Evolutionary conservation across 2,888 invertebrate species (phyloP).

Genomic region (Cosmia pyralina): DNA sequence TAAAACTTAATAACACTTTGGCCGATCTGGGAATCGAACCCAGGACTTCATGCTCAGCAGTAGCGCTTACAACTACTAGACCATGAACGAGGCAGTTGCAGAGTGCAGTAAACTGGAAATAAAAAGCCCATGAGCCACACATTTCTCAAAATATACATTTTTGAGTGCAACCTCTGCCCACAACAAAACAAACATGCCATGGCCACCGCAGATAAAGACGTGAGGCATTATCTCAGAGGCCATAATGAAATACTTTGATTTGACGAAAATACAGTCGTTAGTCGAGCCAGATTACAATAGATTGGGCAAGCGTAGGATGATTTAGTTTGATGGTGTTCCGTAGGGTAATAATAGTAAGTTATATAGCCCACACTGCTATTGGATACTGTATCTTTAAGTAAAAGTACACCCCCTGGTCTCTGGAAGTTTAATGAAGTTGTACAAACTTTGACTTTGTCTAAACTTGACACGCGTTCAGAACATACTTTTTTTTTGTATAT

Average conservation of each 20-base stretch:
- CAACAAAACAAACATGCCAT: slow-evolving; percentile 26
- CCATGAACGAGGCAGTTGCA: too few species aligned
- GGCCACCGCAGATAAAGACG: slow-evolving; percentile 33
- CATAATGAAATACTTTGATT: slow-evolving; percentile 56
- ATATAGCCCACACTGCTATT: too few species aligned
- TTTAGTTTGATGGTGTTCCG: slow-evolving; percentile 32
- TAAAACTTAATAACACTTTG: too few species aligned
- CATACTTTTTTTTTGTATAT: not conserved
- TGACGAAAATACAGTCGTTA: slow-evolving; percentile 51
- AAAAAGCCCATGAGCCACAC: not conserved
- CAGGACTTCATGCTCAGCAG: too few species aligned
- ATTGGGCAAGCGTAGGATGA: slow-evolving; percentile 18
- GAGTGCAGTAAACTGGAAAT: not conserved
- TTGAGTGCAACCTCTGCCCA: slow-evolving; percentile 1
- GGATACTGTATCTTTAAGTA: not conserved
- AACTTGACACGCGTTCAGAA: not conserved
- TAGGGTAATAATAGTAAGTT: not conserved
- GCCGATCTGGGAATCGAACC: too few species aligned
- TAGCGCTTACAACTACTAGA: too few species aligned
- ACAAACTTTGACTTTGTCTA: not conserved
- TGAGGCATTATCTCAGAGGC: slow-evolving; percentile 23
- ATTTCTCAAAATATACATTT: not conserved
- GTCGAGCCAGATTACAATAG: slow-evolving; percentile 45
- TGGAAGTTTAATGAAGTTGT: not conserved
- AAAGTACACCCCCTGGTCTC: too few species aligned